phyloP scores from a whole-genome alignment of 2,113 vertebrate species.

The Cervus canadensis region DNA sequence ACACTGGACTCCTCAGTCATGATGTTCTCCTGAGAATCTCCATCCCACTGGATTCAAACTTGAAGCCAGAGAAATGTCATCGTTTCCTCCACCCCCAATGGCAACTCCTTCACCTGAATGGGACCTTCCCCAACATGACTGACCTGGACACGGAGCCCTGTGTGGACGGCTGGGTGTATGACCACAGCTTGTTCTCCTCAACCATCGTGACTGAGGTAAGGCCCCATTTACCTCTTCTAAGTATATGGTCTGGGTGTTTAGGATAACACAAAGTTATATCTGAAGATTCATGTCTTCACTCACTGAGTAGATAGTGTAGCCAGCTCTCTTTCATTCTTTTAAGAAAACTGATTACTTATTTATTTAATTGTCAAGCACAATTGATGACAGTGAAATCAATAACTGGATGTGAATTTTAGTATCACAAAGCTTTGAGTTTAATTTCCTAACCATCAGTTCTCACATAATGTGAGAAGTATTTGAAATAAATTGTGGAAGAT shows the following conservation, averaged over 20 bases:
- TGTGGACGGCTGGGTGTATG: background rate
- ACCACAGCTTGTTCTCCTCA: slow-evolving; percentile 29
- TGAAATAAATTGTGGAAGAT: background rate
- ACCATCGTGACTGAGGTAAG: slow-evolving; percentile 64
- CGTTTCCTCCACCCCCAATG: background rate
- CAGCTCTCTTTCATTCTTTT: background rate
- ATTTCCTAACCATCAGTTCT: background rate
- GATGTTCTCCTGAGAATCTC: background rate
- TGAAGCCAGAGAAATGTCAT: background rate
- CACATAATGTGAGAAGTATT: background rate
- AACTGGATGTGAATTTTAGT: background rate
- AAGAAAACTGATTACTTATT: background rate
- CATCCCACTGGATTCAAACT: background rate
- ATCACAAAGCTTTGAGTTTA: background rate
- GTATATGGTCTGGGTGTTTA: background rate
- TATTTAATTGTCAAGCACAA: background rate
- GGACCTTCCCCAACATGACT: background rate
- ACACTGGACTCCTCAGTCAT: background rate
- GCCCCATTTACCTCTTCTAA: background rate
- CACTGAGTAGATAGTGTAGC: background rate
- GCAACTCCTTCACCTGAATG: background rate
- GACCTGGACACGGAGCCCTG: background rate
- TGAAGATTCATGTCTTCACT: background rate
- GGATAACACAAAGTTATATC: background rate
- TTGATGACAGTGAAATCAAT: background rate